Conservation (phyloP, 2,888 invertebrate genomes). For the Tryphoninae sp. region DNA sequence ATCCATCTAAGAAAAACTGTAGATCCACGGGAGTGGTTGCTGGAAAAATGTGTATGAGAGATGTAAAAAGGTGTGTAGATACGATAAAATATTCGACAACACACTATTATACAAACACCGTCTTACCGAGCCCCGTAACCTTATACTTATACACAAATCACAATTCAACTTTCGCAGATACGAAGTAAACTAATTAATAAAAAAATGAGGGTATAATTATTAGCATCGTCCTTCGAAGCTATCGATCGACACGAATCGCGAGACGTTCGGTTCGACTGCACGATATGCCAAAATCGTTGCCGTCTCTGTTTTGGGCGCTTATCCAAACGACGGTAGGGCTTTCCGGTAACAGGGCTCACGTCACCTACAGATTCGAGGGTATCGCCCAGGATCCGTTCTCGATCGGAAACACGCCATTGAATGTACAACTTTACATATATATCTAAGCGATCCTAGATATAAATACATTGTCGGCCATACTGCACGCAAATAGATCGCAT, state of each 20-base stretch:
- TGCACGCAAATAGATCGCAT: background rate
- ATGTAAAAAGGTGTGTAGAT: background rate
- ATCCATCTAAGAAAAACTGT: too few relatives aligned
- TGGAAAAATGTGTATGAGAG: too few relatives aligned
- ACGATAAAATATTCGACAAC: background rate
- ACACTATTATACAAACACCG: background rate
- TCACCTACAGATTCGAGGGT: constrained; percentile 52
- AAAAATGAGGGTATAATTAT: background rate
- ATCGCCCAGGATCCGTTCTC: constrained; percentile 46
- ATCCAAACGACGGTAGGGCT: constrained; percentile 7
- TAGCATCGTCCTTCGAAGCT: background rate
- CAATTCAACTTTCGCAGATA: too few relatives aligned
- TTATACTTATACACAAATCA: too few relatives aligned
- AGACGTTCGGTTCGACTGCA: constrained; percentile 2
- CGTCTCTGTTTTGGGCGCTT: constrained; percentile 14
- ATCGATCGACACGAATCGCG: constrained; percentile 22
- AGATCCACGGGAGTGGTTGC: too few relatives aligned
- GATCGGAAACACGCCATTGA: constrained; percentile 48
- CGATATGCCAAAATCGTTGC: constrained; percentile 21
- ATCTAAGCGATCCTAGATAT: constrained; percentile 1
- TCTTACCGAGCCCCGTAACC: too few relatives aligned
- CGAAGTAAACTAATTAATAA: too few relatives aligned
- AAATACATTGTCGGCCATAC: constrained; percentile 8
- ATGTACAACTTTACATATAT: constrained; percentile 31
- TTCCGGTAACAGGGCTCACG: constrained; percentile 42